Percentiles rank a stretch among this genome's conserved stretches.
These are phyloP conservation scores for Hesperia comma DNA, from an alignment of 2,888 invertebrate genomes.

Conservation along the genomic window DNA sequence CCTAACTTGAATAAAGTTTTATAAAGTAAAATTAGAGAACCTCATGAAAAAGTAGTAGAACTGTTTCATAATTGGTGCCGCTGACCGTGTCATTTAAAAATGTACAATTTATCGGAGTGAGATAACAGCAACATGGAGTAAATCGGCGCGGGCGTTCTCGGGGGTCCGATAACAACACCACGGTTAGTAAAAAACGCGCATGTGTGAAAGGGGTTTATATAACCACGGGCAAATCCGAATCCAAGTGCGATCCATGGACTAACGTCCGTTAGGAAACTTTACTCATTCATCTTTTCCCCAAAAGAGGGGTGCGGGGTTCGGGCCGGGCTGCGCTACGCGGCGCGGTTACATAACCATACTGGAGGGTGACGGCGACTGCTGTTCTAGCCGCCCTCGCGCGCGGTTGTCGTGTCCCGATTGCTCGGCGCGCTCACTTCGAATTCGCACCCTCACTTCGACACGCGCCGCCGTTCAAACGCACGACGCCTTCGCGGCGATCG, in stretches of 20 bases:
- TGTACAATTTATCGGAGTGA: constrained; percentile 4
- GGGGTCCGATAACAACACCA: constrained; percentile 40
- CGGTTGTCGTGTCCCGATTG: constrained; percentile 52
- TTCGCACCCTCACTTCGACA: constrained; percentile 45
- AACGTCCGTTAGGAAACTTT: constrained; percentile 79
- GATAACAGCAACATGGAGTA: not conserved
- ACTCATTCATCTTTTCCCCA: constrained; percentile 82
- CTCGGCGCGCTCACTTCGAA: constrained; percentile 46
- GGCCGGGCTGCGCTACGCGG: constrained; percentile 71
- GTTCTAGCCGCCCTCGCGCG: constrained; percentile 61
- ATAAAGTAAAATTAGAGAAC: no score
- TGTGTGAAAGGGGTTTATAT: constrained; percentile 69
- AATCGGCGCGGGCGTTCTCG: constrained; percentile 53
- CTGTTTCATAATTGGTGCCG: not conserved
- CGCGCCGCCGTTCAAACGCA: constrained; percentile 17
- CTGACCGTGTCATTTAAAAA: not conserved
- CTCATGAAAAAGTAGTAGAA: no score
- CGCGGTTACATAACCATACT: constrained; percentile 70
- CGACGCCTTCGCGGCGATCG: constrained; percentile 8
- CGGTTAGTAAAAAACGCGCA: constrained; percentile 50
- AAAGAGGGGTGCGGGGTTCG: constrained; percentile 72
- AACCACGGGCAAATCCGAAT: constrained; percentile 68
- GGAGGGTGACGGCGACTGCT: constrained; percentile 62
- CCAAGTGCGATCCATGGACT: constrained; percentile 72
- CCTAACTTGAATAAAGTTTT: no score